Evolutionary conservation across 2,797 vertebrate species (phyloP), one percentile per base, ranked within the genome.

Genomic region (Anguilla marmorata): DNA sequence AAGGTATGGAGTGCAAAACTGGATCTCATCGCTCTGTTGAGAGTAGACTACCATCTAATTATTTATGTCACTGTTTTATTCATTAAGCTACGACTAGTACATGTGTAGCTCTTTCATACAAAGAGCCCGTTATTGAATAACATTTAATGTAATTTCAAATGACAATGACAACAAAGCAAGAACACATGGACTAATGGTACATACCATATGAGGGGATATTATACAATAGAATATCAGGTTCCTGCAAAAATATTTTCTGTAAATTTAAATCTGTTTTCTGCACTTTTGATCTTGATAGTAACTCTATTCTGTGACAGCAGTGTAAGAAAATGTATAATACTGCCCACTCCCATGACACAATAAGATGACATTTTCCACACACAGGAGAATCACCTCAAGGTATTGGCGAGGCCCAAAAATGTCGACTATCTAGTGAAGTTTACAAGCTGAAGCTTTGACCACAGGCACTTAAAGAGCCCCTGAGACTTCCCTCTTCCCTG

Each of bases 401-500:
- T 60, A 6, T 27, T 19, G 41, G 27, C 11, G 45, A 54, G 30
- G 27, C n/a, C 30, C 69, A 11, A 84, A 45, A 84, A n/a, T 84
- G n/a, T 30, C 33, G 9, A 52, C 14, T 50, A 72, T 82, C 24
- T 9, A 21, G 87, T 72, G 41, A 33, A 82, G 80, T 84, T 85
- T 69, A 72, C 54, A 60, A 41, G 58, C 37, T 48, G 58, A 16
- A 69, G 19, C 27, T 37, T 52, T 48, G 50, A 60, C 76, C 80
- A 48, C 24, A 85, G 56, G 87, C 87, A 88, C 87, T 88, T 72
- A 56, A 84, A 85, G 27, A 74, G 30, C 82, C 66, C 87, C 52
- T 85, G 82, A 83, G 87, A 88, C 54, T 85, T 74, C 45, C n/a
- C 41, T 33, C 3, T 5, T 45, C 66, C 30, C 2, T 30, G 50